Percentiles rank a stretch among this genome's conserved stretches.
phyloP scores from a whole-genome alignment of 2,113 vertebrate species.

The Spermophilus dauricus region DNA sequence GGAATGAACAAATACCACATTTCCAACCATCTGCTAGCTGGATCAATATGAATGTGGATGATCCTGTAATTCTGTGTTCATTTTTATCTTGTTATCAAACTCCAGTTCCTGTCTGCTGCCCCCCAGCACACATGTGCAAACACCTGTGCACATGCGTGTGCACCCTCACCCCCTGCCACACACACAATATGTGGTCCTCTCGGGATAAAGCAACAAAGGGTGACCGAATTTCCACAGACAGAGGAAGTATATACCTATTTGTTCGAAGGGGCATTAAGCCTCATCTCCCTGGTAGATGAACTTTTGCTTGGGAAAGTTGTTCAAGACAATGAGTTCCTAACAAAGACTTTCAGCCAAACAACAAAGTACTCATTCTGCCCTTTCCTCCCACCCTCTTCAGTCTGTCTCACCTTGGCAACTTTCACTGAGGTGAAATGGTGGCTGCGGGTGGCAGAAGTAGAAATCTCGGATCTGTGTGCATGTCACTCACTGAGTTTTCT shows the following conservation, averaged over 20 bases:
- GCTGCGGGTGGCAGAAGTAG: neutral
- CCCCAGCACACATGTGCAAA: no score
- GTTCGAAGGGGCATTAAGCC: neutral
- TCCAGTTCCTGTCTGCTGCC: neutral
- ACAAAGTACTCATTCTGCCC: neutral
- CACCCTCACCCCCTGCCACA: neutral
- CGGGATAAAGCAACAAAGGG: neutral
- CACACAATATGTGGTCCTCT: neutral
- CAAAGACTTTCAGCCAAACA: neutral
- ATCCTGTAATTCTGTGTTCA: neutral
- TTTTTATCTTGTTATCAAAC: conserved; percentile 33
- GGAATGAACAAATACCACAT: neutral
- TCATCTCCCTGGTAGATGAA: neutral
- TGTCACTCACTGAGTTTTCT: neutral
- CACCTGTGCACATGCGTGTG: neutral
- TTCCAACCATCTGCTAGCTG: neutral
- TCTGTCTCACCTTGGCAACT: neutral
- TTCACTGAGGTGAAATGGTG: no score
- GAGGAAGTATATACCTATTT: neutral
- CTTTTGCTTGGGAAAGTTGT: neutral
- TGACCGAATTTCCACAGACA: neutral
- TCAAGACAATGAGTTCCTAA: neutral
- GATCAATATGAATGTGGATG: neutral
- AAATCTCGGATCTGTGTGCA: neutral
- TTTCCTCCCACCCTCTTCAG: neutral